These are phyloP conservation scores for Drosophila putrida DNA, from an alignment of 2,888 invertebrate genomes.

Conservation along the genomic window DNA sequence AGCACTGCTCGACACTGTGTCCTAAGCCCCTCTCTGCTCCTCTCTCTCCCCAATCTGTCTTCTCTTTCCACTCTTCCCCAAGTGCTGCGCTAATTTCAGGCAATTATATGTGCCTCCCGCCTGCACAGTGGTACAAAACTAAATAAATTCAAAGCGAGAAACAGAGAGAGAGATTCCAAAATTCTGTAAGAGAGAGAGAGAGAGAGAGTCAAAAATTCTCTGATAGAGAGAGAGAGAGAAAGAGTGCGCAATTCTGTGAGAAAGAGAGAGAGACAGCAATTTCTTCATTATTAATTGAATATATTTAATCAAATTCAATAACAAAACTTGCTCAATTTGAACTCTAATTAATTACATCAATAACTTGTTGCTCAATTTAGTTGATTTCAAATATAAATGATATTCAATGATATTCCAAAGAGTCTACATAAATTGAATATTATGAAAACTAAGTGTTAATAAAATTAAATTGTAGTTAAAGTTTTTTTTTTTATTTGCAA, in stretches of 20 bases:
- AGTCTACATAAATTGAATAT: too few species aligned
- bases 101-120: slow-evolving; percentile 75
- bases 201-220: too few species aligned
- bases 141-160: neutral
- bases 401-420: neutral
- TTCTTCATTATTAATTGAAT: slow-evolving; percentile 4
- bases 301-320: slow-evolving; percentile 11
- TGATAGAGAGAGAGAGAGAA: neutral
- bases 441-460: too few species aligned
- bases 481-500: too few species aligned
- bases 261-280: neutral
- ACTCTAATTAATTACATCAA: slow-evolving; percentile 6
- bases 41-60: neutral
- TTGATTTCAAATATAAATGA: neutral
- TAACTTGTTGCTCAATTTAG: slow-evolving; percentile 23
- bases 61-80: slow-evolving; percentile 23
- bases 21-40: slow-evolving; percentile 9
- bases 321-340: slow-evolving; percentile 4
- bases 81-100: slow-evolving; percentile 73
- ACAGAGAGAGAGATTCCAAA: neutral
- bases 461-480: too few species aligned
- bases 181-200: neutral
- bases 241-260: neutral
- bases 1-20: slow-evolving; percentile 4
- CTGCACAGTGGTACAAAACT: slow-evolving; percentile 32